phyloP scores from a whole-genome alignment of 92 coral and sea anemone species.

The Meandrina meandrites region DNA sequence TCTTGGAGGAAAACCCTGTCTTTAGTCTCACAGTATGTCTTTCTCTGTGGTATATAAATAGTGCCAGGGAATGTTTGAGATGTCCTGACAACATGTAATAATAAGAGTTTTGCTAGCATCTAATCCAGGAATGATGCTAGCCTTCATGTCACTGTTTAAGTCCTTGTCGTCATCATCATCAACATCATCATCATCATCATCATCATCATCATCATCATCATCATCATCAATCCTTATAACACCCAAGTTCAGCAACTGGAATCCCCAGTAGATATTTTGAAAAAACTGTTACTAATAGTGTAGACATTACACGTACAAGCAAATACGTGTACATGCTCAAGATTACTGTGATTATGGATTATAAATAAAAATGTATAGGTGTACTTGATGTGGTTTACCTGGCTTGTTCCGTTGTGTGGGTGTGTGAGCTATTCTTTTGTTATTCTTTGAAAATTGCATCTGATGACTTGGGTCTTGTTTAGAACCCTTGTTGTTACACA shows the following conservation, averaged over 20 bases:
- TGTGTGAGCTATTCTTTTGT: slow-evolving; percentile 54
- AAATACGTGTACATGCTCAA: background rate
- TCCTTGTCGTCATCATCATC: background rate
- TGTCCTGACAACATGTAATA: too few relatives aligned
- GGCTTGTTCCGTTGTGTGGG: slow-evolving; percentile 19
- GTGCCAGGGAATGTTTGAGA: too few relatives aligned
- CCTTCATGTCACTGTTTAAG: background rate
- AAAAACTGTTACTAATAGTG: too few relatives aligned
- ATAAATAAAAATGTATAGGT: too few relatives aligned
- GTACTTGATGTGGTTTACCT: background rate
- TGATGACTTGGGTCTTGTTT: slow-evolving; percentile 8
- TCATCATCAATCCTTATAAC: background rate
- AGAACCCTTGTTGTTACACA: background rate
- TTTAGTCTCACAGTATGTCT: too few relatives aligned
- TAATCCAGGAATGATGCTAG: too few relatives aligned
- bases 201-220: background rate
- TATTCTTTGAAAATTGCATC: slow-evolving; percentile 24
- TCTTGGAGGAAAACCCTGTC: too few relatives aligned
- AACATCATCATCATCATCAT: background rate
- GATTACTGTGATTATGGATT: background rate
- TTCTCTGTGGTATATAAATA: too few relatives aligned
- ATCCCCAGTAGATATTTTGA: too few relatives aligned
- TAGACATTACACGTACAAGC: too few relatives aligned
- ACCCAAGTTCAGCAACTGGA: background rate
- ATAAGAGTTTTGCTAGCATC: too few relatives aligned